Percentiles rank a stretch among this genome's conserved stretches.
phyloP scores from a whole-genome alignment of 2,888 invertebrate genomes.

The Orthosia incerta region DNA sequence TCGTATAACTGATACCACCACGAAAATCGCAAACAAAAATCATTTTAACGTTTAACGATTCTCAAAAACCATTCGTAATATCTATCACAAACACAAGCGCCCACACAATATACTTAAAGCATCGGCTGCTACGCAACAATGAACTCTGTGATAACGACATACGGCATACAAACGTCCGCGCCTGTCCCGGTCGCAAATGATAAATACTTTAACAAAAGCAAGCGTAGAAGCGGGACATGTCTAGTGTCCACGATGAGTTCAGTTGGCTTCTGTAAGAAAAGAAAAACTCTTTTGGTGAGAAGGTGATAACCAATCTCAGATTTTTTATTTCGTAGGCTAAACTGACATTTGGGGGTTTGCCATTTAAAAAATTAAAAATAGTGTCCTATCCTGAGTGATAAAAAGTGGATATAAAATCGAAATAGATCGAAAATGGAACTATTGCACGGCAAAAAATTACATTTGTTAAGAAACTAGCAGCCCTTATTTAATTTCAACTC shows the following conservation, averaged over 20 bases:
- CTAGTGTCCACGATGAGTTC: constrained; percentile 81
- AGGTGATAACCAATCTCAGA: too few relatives aligned
- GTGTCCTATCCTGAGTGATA: too few relatives aligned
- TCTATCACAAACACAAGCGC: constrained; percentile 45
- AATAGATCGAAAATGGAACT: too few relatives aligned
- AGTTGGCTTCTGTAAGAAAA: constrained; percentile 76
- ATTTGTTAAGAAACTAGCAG: too few relatives aligned
- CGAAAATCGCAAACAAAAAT: neutral
- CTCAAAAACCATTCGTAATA: neutral
- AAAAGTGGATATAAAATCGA: too few relatives aligned
- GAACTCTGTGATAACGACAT: constrained; percentile 53
- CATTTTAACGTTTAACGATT: neutral
- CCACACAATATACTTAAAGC: constrained; percentile 64
- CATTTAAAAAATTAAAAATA: too few relatives aligned
- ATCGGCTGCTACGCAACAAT: constrained; percentile 50
- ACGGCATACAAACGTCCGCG: constrained; percentile 37
- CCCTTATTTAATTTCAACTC: too few relatives aligned
- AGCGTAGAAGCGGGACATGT: constrained; percentile 86
- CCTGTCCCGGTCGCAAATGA: constrained; percentile 43
- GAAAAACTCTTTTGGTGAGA: neutral
- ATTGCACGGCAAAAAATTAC: too few relatives aligned
- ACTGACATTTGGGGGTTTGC: too few relatives aligned
- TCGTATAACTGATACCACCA: neutral
- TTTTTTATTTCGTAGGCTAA: too few relatives aligned
- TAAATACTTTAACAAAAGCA: constrained; percentile 81